Conservation (phyloP, 2,888 invertebrate species). For the Lagria hirta region DNA sequence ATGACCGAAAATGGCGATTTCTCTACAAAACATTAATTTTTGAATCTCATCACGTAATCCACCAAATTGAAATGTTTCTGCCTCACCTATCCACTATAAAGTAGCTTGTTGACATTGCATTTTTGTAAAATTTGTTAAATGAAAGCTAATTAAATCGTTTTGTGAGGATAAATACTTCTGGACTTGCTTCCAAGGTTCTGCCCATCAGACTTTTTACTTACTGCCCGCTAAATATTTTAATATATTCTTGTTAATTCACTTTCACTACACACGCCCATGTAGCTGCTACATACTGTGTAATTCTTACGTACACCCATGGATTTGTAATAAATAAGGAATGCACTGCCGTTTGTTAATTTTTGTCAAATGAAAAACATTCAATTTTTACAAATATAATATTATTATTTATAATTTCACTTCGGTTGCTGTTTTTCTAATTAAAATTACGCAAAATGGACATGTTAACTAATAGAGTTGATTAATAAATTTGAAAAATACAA, state of each 20-base stretch:
- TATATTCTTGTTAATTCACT: conserved; percentile 45
- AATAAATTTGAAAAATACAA: too few relatives aligned
- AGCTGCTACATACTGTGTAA: conserved; percentile 26
- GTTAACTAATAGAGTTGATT: too few relatives aligned
- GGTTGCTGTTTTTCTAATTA: conserved; percentile 1
- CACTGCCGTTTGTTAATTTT: conserved; percentile 9
- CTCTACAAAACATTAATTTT: conserved; percentile 8
- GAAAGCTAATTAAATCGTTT: conserved; percentile 18
- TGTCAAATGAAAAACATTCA: neutral
- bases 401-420: neutral
- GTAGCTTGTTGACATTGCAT: too few relatives aligned
- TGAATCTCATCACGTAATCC: conserved; percentile 4
- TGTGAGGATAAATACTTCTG: conserved; percentile 9
- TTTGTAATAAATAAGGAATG: conserved; percentile 32
- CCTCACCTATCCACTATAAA: conserved; percentile 7
- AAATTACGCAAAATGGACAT: neutral
- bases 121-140: too few relatives aligned
- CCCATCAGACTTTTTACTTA: conserved; percentile 24
- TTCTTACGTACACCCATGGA: conserved; percentile 31
- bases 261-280: conserved; percentile 42
- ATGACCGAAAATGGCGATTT: too few relatives aligned
- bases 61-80: conserved; percentile 14
- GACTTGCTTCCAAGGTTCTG: conserved; percentile 22
- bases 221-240: conserved; percentile 36
- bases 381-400: too few relatives aligned